Evolutionary conservation across 2,888 invertebrate species (phyloP).

Genomic region (Thecocarcelia acutangulata): DNA sequence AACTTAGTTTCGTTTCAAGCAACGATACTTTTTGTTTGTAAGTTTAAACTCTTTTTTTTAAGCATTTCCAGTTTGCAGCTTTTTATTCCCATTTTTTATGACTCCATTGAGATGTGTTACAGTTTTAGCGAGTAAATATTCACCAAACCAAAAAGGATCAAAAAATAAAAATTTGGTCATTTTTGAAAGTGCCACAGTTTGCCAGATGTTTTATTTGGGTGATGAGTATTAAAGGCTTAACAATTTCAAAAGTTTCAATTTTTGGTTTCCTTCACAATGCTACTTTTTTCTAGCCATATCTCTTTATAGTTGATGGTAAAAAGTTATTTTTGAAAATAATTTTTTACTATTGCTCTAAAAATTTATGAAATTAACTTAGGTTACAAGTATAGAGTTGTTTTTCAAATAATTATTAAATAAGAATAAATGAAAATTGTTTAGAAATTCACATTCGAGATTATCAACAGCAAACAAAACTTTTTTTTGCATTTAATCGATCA

Average conservation of each 20-base stretch:
- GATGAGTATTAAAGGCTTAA: slow-evolving; percentile 28
- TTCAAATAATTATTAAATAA: too few relatives aligned
- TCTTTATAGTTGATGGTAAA: not conserved
- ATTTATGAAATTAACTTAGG: too few relatives aligned
- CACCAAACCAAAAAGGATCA: not conserved
- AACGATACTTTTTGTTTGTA: not conserved
- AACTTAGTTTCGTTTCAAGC: not conserved
- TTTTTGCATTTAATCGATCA: too few relatives aligned
- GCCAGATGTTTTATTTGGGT: slow-evolving; percentile 24
- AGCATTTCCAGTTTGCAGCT: slow-evolving; percentile 30
- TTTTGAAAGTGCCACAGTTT: slow-evolving; percentile 47
- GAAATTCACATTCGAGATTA: too few relatives aligned
- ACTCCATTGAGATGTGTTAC: slow-evolving; percentile 58
- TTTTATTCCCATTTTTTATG: slow-evolving; percentile 65
- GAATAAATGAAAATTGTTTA: too few relatives aligned
- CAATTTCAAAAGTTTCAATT: not conserved
- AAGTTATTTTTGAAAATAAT: too few relatives aligned
- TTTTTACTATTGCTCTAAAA: too few relatives aligned
- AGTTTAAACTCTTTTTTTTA: slow-evolving; percentile 1
- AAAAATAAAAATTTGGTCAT: slow-evolving; percentile 47
- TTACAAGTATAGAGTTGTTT: too few relatives aligned
- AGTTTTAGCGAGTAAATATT: slow-evolving; percentile 3
- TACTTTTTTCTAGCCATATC: not conserved
- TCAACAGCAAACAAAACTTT: too few relatives aligned
- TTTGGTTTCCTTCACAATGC: too few relatives aligned